Base-by-base conservation (phyloP, 2,888 invertebrate species). In the Caenorhabditis japonica region DNA sequence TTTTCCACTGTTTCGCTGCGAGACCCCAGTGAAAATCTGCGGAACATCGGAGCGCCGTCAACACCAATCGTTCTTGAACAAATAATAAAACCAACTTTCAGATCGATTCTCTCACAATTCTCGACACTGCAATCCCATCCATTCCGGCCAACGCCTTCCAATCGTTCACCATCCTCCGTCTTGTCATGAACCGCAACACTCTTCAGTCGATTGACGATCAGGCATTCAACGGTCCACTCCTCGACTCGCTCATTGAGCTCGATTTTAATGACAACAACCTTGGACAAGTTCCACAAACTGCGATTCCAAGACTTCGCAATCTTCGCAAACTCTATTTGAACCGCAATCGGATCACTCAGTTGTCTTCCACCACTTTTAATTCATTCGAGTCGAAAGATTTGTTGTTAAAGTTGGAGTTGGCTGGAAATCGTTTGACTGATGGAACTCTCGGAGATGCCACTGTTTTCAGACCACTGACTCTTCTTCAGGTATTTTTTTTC, bases 261-360 rank as follows among this genome's bases (percentile, higher is more conserved):
- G 87, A 87, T 52, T 71, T 87, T 38, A 83, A 82, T 51, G 85
- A 87, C 68, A 87, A 87, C 78, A 81, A 80, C 52, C 82, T 87
- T 23, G 84, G 83, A n/a, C 75, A 76, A 56, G 71, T 87, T 34
- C 85, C 86, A 15, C 80, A 79, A 46, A 71, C 70, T 3, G 87
- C 84, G 15, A 69, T 85, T 25, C 77, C 83, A 10, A 75, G 76
- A 36, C 78, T 87, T 39, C 73, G 83, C 23, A 85, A 84, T 58
- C 77, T 87, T 49, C 77, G 84, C 44, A 87, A 86, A 70, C 77
- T 87, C 23, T 87, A 87, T 66, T 70, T 87, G 69, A 85, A 85
- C 74, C 52, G 77, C 12, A 87, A 87, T 73, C 66, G 85, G 15
- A 86, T 87, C 74, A 72, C 39, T 27, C 76, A 77, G 47, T 66